These are phyloP conservation scores for Eupithecia subfuscata DNA, from an alignment of 2,888 invertebrate species.

Conservation along the genomic window DNA sequence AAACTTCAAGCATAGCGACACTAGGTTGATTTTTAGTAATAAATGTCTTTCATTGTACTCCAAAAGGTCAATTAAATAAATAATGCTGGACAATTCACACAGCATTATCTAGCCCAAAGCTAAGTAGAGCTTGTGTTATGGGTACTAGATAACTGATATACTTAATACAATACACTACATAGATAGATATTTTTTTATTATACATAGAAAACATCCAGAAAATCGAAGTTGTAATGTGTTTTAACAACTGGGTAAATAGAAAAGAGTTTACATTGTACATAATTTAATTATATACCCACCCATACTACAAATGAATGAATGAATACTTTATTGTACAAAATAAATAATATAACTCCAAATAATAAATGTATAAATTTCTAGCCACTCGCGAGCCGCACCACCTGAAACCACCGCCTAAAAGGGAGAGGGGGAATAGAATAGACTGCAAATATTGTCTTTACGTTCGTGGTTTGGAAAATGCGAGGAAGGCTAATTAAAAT, in stretches of 20 bases:
- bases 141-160: no score
- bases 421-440: background rate
- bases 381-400: background rate
- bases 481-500: slow-evolving; percentile 1
- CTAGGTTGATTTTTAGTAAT: background rate
- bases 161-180: no score
- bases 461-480: slow-evolving; percentile 1
- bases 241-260: background rate
- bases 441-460: slow-evolving; percentile 9
- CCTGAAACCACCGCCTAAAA: slow-evolving; percentile 6
- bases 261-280: background rate
- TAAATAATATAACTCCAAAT: no score
- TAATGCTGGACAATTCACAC: no score
- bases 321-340: no score
- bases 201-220: no score
- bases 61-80: no score
- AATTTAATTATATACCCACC: no score
- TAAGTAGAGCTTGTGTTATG: no score
- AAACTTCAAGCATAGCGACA: background rate
- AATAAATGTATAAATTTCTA: background rate
- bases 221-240: background rate
- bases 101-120: no score
- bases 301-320: no score
- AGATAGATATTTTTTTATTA: no score
- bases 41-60: background rate